phyloP scores from a whole-genome alignment of 2,888 invertebrate species.

The Itoplectis maculator region DNA sequence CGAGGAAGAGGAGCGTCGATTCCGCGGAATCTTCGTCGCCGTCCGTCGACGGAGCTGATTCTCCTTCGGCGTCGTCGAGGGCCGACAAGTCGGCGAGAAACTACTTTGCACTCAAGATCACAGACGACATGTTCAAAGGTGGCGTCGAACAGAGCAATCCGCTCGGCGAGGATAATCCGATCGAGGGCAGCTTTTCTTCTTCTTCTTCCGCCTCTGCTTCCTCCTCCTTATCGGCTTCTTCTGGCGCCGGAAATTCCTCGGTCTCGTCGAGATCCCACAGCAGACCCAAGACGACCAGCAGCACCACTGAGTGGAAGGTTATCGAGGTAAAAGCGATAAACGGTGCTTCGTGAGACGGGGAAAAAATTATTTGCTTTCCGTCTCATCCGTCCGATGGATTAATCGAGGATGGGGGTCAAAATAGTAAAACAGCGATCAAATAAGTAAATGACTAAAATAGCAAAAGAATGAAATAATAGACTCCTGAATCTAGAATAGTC shows the following conservation, averaged over 20 bases:
- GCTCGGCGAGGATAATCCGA: constrained; percentile 66
- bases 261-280: constrained; percentile 30
- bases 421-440: too few species aligned
- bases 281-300: constrained; percentile 39
- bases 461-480: too few species aligned
- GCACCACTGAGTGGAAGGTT: constrained; percentile 68
- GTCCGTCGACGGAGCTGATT: constrained; percentile 7
- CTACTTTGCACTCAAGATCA: constrained; percentile 76
- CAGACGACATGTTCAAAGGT: constrained; percentile 78
- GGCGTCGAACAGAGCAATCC: constrained; percentile 75
- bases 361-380: too few species aligned
- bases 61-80: constrained; percentile 19
- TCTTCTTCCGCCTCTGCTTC: constrained; percentile 17
- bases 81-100: constrained; percentile 71
- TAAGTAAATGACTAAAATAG: too few species aligned
- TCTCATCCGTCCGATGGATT: too few species aligned
- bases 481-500: too few species aligned
- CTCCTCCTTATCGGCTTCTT: constrained; percentile 4
- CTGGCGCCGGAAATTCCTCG: constrained; percentile 3
- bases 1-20: constrained; percentile 56
- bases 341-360: background rate
- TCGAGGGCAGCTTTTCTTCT: constrained; percentile 44
- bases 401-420: too few species aligned
- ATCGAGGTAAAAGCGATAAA: constrained; percentile 67
- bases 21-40: constrained; percentile 32